Base-by-base conservation (phyloP, 1,140 invertebrate genomes). In the Drosophila mayri region DNA sequence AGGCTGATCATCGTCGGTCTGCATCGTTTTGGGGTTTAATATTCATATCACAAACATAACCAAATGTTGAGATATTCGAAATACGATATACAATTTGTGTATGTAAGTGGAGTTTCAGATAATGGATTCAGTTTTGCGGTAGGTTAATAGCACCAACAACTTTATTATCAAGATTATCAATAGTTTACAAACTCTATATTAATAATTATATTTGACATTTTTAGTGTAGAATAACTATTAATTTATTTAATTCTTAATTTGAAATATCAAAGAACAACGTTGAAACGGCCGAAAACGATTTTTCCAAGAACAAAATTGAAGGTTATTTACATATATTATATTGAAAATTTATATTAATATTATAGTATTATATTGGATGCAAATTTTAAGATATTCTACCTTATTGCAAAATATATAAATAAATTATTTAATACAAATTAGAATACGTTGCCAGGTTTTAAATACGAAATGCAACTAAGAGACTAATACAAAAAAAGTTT, bases 1-100 rank as follows among this genome's bases (percentile, higher is more conserved):
- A 76, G 97, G 97, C 88, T 96, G 96, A 95, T 98, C 97, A 90
- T 98, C 97, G 93, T 98, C 97, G 86, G 97, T 98, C 97, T 88
- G 74, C 70, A 73, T 72, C 11, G 57, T 30, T 25, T 25, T 10
- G 25, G 50, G 30, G n/a, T 59, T 72, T 46, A 10, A 38, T 75
- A 30, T 54, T 54, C 6, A 52, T 54, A 54, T 38, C 32, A 66
- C 57, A 59, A 25, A 38, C 41, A 57, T 59, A 50, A 63, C 28
- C 16, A 58, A 35, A 50, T 54, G 52, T 41, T 41, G 40, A 47
- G 25, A 64, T 59, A 72, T 58, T 38, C 49, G 16, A 66, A 43
- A 49, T 25, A 63, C 25, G 16, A 40, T 49, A 38, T 38, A 37
- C 30, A 20, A 43, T 49, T 41, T 37, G 12, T 7, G 2, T 35